A percentile compares a stretch with the other conserved stretches of the same genome.
phyloP scores from a whole-genome alignment of 2,888 invertebrate species.

The Machimus rusticus region DNA sequence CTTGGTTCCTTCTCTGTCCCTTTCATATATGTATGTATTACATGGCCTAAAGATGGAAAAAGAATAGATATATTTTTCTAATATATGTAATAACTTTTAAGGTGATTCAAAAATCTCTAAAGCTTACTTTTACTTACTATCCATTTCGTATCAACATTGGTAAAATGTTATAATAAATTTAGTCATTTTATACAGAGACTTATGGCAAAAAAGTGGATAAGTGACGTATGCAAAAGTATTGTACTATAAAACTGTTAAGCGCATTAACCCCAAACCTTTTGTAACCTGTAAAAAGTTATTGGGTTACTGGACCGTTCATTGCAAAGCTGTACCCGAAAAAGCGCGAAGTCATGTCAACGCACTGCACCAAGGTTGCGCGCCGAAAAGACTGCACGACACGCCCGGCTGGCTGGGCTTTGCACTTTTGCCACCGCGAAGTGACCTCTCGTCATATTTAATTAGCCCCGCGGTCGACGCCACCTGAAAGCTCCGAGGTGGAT shows the following conservation, averaged over 20 bases:
- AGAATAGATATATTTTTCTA: no score
- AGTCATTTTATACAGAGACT: no score
- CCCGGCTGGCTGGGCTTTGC: conserved; percentile 20
- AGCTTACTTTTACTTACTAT: no score
- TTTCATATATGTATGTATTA: no score
- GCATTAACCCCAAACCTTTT: neutral
- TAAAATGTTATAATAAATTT: no score
- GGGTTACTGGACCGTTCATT: neutral
- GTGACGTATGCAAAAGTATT: neutral
- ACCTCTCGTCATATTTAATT: conserved; percentile 30
- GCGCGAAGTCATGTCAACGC: conserved; percentile 12
- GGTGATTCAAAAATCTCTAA: no score
- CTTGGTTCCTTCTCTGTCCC: no score
- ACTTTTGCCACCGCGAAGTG: neutral
- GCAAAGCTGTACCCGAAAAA: neutral
- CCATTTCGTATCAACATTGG: no score
- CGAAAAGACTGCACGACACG: conserved; percentile 22
- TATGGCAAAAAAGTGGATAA: neutral
- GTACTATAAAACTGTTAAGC: neutral
- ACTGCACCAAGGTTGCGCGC: conserved; percentile 9
- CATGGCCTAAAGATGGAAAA: no score
- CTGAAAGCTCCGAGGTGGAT: neutral
- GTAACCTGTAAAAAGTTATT: neutral
- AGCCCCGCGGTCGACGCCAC: conserved; percentile 22
- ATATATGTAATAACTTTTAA: no score